Base-by-base conservation (phyloP, 1,140 invertebrate genomes). In the Drosophila miranda region DNA sequence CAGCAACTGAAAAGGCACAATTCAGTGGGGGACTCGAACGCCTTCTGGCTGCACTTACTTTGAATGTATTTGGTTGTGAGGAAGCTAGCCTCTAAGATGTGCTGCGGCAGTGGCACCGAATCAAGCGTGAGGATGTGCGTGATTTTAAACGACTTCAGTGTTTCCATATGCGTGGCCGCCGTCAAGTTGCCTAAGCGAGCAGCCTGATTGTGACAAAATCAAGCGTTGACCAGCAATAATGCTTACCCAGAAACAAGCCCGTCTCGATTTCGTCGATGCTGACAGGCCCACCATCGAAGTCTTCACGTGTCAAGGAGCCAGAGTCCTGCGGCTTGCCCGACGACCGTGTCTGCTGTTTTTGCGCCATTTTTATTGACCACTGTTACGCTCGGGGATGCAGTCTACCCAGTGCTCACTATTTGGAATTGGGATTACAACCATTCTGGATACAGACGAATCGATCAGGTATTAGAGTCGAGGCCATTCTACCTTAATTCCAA, bases 91-190 rank as follows among this genome's bases (percentile, higher is more conserved):
- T 95, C 93, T 45, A 94, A 91, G 50, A 97, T 94, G 74, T 94
- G 94, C 75, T 94, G 92, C 1, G 96, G 95, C 60, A 97, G 91
- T 11, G 96, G 96, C 76, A 96, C 96, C 3, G 95, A 94, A 89
- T 97, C 96, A 48, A 97, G 93, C 0, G 96, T 97, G 9, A 97
- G 89, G 67, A 97, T 96, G 77, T 96, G 94, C 9, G 93, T 95
- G 26, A 97, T 94, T 75, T 94, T 93, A 34, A 94, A 92, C 16
- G 92, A 93, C 44, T 93, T 93, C 43, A 97, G 79, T 60, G 94
- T 94, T 30, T 94, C 92, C 30, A 94, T 90, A 84, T 96, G 94
- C 45, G 94, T 94, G 11, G 96, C 96, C 59, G 95, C 95, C 54
- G 95, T 95, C 45, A 97, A 87, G 84, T 96, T 96, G 59, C 95